Percentiles rank a stretch among this genome's conserved stretches.
These are phyloP conservation scores for Tupaia chinensis DNA, from an alignment of 2,113 vertebrate species.

Conservation along the genomic window DNA sequence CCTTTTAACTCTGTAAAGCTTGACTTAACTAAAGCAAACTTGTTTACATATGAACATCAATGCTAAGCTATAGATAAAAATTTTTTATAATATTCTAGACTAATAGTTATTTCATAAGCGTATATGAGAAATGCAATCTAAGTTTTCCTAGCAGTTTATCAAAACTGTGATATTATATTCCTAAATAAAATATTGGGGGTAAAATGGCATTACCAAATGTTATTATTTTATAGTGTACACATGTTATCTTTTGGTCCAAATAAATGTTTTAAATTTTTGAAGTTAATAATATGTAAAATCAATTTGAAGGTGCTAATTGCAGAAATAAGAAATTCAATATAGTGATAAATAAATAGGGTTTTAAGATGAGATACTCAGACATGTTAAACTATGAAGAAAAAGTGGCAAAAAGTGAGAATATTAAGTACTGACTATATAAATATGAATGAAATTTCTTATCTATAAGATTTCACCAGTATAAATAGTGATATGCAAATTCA, in stretches of 20 bases:
- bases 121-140: neutral
- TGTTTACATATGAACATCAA: neutral
- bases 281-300: neutral
- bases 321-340: neutral
- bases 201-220: neutral
- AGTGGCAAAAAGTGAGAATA: neutral
- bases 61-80: neutral
- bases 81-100: neutral
- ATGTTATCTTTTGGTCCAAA: neutral
- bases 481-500: neutral
- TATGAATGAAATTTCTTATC: neutral
- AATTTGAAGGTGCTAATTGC: neutral
- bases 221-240: neutral
- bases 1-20: neutral
- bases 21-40: neutral
- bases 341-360: neutral
- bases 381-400: neutral
- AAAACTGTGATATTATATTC: neutral
- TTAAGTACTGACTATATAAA: neutral
- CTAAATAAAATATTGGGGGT: neutral
- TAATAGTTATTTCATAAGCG: neutral
- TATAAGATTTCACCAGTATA: neutral
- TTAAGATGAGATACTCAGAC: neutral
- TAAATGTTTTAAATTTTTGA: neutral
- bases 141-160: neutral